These are phyloP conservation scores for Caenorhabditis imperialis DNA, from an alignment of 2,888 invertebrate genomes.

Conservation along the genomic window DNA sequence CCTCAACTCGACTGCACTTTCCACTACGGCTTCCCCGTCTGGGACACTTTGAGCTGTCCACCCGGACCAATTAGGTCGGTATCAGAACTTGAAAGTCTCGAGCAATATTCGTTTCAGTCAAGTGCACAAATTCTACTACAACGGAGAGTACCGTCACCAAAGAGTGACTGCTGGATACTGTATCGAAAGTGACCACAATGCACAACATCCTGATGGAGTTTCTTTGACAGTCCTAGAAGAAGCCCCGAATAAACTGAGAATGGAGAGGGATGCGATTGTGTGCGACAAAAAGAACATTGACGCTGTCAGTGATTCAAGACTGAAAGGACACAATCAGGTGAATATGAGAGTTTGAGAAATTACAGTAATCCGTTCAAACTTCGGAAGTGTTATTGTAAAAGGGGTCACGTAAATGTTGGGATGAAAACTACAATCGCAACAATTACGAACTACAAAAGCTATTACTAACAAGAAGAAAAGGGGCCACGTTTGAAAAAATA, in stretches of 20 bases:
- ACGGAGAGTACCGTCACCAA: slow-evolving; percentile 12
- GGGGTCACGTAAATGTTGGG: no score
- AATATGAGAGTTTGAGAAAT: no score
- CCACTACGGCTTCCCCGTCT: slow-evolving; percentile 23
- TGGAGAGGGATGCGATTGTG: no score
- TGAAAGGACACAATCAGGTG: slow-evolving; percentile 27
- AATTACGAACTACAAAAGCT: no score
- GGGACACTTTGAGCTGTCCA: slow-evolving; percentile 39
- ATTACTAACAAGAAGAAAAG: no score
- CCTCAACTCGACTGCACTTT: slow-evolving; percentile 48
- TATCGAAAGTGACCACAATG: slow-evolving; percentile 26
- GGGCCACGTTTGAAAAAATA: no score
- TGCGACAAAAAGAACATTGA: slow-evolving; percentile 23
- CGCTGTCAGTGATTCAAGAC: slow-evolving; percentile 35
- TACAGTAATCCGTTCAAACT: no score
- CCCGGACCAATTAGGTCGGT: slow-evolving; percentile 44
- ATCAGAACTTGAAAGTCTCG: no score
- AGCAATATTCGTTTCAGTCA: slow-evolving; percentile 44
- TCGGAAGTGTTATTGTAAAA: no score
- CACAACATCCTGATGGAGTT: slow-evolving; percentile 22
- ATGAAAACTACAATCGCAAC: no score
- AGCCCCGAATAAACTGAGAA: background rate
- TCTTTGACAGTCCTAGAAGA: background rate
- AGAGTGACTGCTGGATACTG: slow-evolving; percentile 40
- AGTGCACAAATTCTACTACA: slow-evolving; percentile 29